A percentile compares a stretch with the other conserved stretches of the same genome.
phyloP scores from a whole-genome alignment of 2,888 invertebrate species.

The Hypsopygia costalis region DNA sequence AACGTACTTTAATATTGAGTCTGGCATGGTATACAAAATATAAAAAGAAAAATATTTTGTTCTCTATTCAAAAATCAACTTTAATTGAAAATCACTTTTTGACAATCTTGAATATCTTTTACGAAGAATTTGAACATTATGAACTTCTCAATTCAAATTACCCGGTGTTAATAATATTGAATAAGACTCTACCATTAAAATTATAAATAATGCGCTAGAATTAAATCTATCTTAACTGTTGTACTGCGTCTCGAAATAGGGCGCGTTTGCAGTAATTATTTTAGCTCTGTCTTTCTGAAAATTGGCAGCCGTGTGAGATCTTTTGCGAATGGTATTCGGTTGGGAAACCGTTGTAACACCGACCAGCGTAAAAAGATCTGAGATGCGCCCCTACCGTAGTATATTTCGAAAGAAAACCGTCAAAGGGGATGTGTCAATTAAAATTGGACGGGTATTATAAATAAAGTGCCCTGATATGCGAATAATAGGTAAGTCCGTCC shows the following conservation, averaged over 20 bases:
- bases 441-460: constrained; percentile 64
- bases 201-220: constrained; percentile 40
- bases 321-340: constrained; percentile 75
- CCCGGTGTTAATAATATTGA: no score
- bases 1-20: no score
- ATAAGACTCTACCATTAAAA: no score
- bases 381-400: constrained; percentile 36
- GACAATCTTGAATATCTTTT: no score
- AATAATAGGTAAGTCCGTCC: constrained; percentile 70
- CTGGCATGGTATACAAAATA: no score
- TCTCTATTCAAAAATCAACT: no score
- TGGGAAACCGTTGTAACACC: constrained; percentile 70
- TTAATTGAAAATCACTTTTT: no score
- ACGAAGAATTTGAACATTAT: no score
- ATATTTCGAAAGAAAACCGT: constrained; percentile 24
- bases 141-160: no score
- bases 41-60: no score
- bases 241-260: constrained; percentile 71
- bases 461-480: constrained; percentile 74
- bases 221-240: constrained; percentile 70
- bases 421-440: constrained; percentile 48
- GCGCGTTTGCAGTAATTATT: constrained; percentile 78
- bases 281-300: constrained; percentile 80
- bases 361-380: constrained; percentile 46
- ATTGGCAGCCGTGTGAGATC: constrained; percentile 77